Evolutionary conservation across 2,113 vertebrate species (phyloP), one percentile per base, ranked within the genome.

Genomic region (Fulica atra): DNA sequence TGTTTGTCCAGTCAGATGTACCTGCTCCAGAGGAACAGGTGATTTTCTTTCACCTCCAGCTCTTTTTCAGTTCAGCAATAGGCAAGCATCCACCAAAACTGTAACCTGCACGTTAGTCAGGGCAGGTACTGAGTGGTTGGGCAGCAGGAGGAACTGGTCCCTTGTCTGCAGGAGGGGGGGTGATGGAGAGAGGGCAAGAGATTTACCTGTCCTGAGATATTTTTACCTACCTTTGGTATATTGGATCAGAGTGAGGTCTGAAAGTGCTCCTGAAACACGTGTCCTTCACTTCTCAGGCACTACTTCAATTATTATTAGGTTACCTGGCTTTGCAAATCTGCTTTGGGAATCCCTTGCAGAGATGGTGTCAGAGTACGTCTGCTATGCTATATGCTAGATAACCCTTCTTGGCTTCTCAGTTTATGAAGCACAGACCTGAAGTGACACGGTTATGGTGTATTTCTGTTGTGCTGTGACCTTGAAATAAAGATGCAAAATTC

Each of bases 401-500:
- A 60, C 11, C 29, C 40, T 35, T 51, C 29, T 42, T 50, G 51
- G 13, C 16, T 87, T 50, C 29, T 36, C 42, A 31, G n/a, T 51
- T 77, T 72, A 26, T 54, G 25, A 65, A 91, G 31, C 31, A 59
- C 31, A 85, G 71, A 61, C 5, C 44, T 59, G 57, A 85, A 69
- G 4, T 65, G 48, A 69, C 12, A 29, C 0, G 1, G 40, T 26
- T 69, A 48, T 0, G 0, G 35, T 2, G 1, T 71, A 64, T 83
- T 68, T 63, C 61, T 86, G 20, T 57, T 79, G 61, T 29, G 16
- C 40, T 61, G 21, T 81, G 28, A 16, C 69, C 57, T 86, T 81
- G 51, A 82, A 95, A 92, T 72, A 87, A 40, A 56, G 60, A 77
- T 2, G 9, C 16, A 78, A 71, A 89, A 72, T 42, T 50, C 40